These are phyloP conservation scores for Actias luna DNA, from an alignment of 2,888 invertebrate species.

Conservation along the genomic window DNA sequence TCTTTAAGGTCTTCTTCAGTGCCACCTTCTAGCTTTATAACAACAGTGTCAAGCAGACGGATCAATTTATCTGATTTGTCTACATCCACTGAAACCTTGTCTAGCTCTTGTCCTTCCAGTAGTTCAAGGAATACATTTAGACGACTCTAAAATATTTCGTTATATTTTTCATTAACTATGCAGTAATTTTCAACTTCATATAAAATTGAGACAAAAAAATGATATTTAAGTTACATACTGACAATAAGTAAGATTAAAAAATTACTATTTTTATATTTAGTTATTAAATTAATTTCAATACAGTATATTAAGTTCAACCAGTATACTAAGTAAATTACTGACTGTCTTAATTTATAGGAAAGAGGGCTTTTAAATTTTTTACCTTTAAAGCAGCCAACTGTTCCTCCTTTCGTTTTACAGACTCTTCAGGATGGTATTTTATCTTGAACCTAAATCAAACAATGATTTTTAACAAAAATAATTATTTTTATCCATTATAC, in stretches of 20 bases:
- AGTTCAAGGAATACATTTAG: constrained; percentile 94
- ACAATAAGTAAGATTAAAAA: too few species aligned
- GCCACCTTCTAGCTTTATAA: constrained; percentile 97
- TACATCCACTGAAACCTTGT: constrained; percentile 91
- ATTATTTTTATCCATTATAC: constrained; percentile 15
- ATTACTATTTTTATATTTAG: too few species aligned
- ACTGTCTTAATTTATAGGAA: neutral
- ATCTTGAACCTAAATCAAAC: constrained; percentile 94
- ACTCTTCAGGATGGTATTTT: constrained; percentile 99
- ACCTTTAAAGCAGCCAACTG: constrained; percentile 91
- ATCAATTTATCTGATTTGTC: constrained; percentile 91
- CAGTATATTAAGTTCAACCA: too few species aligned
- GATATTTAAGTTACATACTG: too few species aligned
- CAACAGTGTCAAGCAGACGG: constrained; percentile 95
- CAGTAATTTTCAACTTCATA: neutral
- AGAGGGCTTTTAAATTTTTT: constrained; percentile 23
- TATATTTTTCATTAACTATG: neutral
- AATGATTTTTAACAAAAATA: constrained; percentile 18
- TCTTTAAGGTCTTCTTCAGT: constrained; percentile 93
- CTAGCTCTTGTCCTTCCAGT: constrained; percentile 87
- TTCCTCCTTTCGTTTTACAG: constrained; percentile 93
- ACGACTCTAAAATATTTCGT: constrained; percentile 84
- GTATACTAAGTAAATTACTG: too few species aligned
- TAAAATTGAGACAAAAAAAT: neutral
- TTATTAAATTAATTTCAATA: too few species aligned